Evolutionary conservation across 2,113 vertebrate species (phyloP), one percentile per base, ranked within the genome.

Genomic region (Rhea pennata): DNA sequence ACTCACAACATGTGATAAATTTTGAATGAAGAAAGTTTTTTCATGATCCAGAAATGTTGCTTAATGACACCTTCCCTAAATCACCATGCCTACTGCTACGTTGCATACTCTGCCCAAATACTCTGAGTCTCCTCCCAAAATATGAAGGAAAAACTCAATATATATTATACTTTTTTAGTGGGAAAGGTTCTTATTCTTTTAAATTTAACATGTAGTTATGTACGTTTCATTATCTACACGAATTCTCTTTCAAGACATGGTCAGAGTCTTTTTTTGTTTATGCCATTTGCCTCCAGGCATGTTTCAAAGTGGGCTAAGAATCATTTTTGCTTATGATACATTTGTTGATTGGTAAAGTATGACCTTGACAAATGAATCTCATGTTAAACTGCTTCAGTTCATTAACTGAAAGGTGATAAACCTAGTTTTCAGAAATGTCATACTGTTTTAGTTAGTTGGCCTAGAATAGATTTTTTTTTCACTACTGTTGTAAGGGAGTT

Each of bases 331-430:
- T 17, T 92, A 26, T 77, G 84, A 94, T 81, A 24, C 10, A 69
- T 88, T 92, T 96, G 17, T 87, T 95, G 97, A 77, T 95, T 82
- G 36, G 24, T 50, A 71, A 97, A 97, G 96, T 90, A 93, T 59
- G 21, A 77, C 73, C 93, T 92, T 94, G 42, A 87, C 95, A 94
- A 85, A 62, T 87, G 67, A 54, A 56, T 5, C 12, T 95, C 76
- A 95, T 90, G 78, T 64, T 96, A 88, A 88, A 88, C 29, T 83
- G 16, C 80, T 95, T 96, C 58, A 95, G 4, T 85, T 95, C 88
- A 94, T 95, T 97, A 96, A 92, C 20, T 70, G 42, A 88, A 95
- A 96, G 96, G 58, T 40, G 93, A 91, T 58, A n/a, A 91, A 85
- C 33, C 67, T 84, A 69, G 76, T 97, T 93, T 88, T 64, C 1